Conservation (phyloP, 1,140 invertebrate species). For the Drosophila repleta region DNA sequence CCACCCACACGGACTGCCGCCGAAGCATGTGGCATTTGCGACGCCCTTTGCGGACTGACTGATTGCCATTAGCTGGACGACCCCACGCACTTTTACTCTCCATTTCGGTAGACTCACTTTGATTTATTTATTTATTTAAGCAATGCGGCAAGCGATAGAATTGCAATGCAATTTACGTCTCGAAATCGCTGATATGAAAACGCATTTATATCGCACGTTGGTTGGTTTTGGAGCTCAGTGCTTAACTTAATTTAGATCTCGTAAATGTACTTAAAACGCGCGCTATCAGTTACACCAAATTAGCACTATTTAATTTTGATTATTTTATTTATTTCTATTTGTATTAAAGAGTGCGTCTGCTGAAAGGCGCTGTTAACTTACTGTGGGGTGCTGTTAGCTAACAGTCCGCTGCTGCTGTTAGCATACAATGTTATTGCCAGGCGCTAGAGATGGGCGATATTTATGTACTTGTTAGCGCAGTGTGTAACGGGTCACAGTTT, state of each 20-base stretch:
- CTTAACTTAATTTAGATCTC: conserved; percentile 16
- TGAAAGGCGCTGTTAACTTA: conserved; percentile 37
- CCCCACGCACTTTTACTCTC: background rate
- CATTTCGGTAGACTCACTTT: conserved; percentile 30
- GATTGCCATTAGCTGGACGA: background rate
- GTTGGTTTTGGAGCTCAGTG: background rate
- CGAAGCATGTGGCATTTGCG: conserved; percentile 38
- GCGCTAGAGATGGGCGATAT: conserved; percentile 18
- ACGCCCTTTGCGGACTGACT: conserved; percentile 34
- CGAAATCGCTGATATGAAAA: conserved; percentile 9
- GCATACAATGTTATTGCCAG: background rate
- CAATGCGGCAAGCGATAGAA: conserved; percentile 23
- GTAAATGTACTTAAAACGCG: conserved; percentile 14
- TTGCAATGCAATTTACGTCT: conserved; percentile 35
- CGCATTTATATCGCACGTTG: background rate
- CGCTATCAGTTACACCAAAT: conserved; percentile 19
- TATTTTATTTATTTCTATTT: conserved; percentile 44
- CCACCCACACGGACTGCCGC: conserved; percentile 32
- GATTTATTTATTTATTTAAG: conserved; percentile 25
- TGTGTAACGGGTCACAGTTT: background rate
- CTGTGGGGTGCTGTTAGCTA: conserved; percentile 16
- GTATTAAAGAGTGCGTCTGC: conserved; percentile 36
- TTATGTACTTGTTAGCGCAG: background rate
- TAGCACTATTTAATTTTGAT: conserved; percentile 44
- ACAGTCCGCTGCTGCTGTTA: conserved; percentile 10